phyloP scores from a whole-genome alignment of 2,113 vertebrate species.

The Leucoraja erinaceus region DNA sequence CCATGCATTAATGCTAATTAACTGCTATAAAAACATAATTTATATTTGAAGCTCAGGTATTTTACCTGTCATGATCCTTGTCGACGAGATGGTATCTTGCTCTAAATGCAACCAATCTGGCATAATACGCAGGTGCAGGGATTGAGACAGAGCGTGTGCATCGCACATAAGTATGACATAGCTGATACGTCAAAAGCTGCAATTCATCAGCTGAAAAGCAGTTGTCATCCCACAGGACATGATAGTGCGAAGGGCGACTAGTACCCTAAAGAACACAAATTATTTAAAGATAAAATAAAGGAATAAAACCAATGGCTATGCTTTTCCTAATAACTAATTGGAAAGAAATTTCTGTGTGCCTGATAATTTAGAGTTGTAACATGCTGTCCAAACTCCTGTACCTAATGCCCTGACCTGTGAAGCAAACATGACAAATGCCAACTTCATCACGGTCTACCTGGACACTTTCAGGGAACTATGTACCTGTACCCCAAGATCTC shows the following conservation, averaged over 20 bases:
- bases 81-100: conserved; percentile 96
- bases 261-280: conserved; percentile 70
- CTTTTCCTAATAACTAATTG: neutral
- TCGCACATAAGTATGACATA: conserved; percentile 94
- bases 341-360: no score
- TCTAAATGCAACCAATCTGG: conserved; percentile 87
- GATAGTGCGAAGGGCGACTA: conserved; percentile 96
- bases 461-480: no score
- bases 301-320: neutral
- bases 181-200: conserved; percentile 93
- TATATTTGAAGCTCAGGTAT: conserved; percentile 37
- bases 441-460: no score
- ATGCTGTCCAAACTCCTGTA: no score
- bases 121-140: conserved; percentile 93
- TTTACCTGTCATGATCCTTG: conserved; percentile 96
- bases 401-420: no score
- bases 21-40: conserved; percentile 40
- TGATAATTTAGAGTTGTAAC: no score
- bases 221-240: conserved; percentile 98
- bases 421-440: no score
- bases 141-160: conserved; percentile 95
- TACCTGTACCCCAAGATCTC: no score
- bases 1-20: conserved; percentile 40
- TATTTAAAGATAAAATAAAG: neutral
- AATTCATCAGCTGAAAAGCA: conserved; percentile 94